phyloP scores from a whole-genome alignment of 2,888 invertebrate genomes.

The Athrips mouffetella region DNA sequence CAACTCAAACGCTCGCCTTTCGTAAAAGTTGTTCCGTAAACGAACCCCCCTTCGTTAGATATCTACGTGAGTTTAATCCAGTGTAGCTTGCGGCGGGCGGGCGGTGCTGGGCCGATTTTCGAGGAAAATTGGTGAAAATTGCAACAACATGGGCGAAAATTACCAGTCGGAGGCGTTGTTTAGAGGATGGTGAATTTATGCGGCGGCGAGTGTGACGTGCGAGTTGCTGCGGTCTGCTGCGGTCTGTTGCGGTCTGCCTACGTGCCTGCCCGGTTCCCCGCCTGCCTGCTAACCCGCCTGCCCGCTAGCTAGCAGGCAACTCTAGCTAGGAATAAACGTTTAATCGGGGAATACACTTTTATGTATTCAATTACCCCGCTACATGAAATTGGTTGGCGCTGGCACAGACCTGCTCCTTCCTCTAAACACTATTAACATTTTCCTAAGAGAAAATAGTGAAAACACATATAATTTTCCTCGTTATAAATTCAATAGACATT shows the following conservation, averaged over 20 bases:
- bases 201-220: conserved; percentile 53
- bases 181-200: conserved; percentile 60
- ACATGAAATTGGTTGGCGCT: conserved; percentile 9
- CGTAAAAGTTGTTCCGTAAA: conserved; percentile 72
- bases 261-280: neutral
- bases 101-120: conserved; percentile 55
- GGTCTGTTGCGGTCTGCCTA: neutral
- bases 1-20: conserved; percentile 72
- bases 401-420: neutral
- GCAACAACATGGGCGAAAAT: conserved; percentile 73
- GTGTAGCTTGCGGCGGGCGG: conserved; percentile 48
- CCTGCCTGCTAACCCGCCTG: neutral
- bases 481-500: neutral
- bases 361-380: conserved; percentile 12
- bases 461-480: neutral
- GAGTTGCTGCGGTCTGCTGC: conserved; percentile 6
- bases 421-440: conserved; percentile 9
- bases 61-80: conserved; percentile 77
- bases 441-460: neutral
- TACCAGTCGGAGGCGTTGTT: conserved; percentile 69
- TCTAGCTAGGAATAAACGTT: conserved; percentile 5
- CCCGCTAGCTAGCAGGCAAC: neutral
- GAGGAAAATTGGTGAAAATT: conserved; percentile 72
- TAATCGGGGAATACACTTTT: conserved; percentile 12
- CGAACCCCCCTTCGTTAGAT: conserved; percentile 75